phyloP scores from a whole-genome alignment of 35 echinoderm and acorn worm genomes.

The Heliocidaris tuberculata region DNA sequence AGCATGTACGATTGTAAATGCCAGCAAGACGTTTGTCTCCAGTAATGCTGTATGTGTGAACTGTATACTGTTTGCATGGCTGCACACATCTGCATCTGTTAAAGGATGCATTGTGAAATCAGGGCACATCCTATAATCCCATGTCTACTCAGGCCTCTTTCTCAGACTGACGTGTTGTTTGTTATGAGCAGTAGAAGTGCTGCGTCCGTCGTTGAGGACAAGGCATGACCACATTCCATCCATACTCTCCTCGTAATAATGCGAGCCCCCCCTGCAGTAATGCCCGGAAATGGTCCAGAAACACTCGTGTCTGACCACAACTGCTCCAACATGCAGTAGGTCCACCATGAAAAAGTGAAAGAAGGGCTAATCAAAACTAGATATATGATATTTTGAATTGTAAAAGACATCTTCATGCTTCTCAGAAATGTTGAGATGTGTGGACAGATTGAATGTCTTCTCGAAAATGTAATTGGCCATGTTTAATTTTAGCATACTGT shows the following conservation, averaged over 20 bases:
- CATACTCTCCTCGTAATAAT: constrained; percentile 7
- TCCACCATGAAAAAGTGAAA: too few relatives aligned
- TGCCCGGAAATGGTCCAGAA: neutral
- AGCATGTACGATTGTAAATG: neutral
- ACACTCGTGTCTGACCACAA: neutral
- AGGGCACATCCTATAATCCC: neutral
- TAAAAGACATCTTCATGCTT: neutral
- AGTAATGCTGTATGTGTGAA: neutral
- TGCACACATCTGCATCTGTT: neutral
- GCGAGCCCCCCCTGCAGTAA: neutral
- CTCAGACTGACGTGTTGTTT: neutral
- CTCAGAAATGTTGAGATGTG: neutral
- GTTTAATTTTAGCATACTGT: too few relatives aligned
- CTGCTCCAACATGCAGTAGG: too few relatives aligned
- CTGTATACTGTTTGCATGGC: neutral
- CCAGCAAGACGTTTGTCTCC: neutral
- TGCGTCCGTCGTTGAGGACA: neutral
- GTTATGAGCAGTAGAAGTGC: neutral
- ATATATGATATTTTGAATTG: too few relatives aligned
- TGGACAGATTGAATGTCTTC: too few relatives aligned
- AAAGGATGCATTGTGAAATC: neutral
- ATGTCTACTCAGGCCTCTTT: neutral
- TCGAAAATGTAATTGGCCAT: too few relatives aligned
- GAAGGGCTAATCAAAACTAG: too few relatives aligned
- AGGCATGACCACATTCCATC: neutral